Conservation (phyloP, 1,140 invertebrate genomes). For the Lucilia cuprina region DNA sequence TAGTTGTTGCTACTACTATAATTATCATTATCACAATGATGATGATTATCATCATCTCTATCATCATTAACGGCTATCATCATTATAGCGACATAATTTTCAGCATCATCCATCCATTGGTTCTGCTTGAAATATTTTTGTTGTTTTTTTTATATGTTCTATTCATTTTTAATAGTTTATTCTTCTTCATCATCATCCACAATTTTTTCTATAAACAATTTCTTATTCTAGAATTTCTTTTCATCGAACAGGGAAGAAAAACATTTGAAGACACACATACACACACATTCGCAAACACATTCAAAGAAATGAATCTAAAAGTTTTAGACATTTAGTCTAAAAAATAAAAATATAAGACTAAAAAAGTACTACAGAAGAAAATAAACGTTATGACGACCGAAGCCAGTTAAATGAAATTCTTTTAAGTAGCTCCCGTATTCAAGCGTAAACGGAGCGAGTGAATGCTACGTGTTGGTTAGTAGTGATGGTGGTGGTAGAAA, state of each 20-base stretch:
- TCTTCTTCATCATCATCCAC: too few relatives aligned
- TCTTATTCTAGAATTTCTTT: not conserved
- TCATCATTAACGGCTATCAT: constrained; percentile 4
- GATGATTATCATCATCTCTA: not conserved
- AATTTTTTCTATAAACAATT: not conserved
- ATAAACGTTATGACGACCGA: not conserved
- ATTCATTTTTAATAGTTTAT: not conserved
- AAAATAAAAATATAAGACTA: not conserved
- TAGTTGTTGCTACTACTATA: not conserved
- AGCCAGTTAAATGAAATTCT: not conserved
- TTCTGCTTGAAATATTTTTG: constrained; percentile 6
- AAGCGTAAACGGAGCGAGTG: too few relatives aligned
- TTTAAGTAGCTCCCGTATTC: not conserved
- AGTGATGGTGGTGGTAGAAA: too few relatives aligned
- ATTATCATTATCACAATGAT: not conserved
- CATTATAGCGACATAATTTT: constrained; percentile 15
- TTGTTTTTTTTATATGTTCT: not conserved
- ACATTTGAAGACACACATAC: not conserved
- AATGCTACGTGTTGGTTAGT: too few relatives aligned
- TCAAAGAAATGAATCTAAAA: not conserved
- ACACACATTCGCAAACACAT: too few relatives aligned
- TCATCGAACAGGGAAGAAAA: not conserved
- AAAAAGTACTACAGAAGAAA: too few relatives aligned
- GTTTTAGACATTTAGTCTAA: not conserved
- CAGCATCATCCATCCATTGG: constrained; percentile 9